Conservation (phyloP, 2,113 vertebrate genomes). For the Barnardius zonarius region DNA sequence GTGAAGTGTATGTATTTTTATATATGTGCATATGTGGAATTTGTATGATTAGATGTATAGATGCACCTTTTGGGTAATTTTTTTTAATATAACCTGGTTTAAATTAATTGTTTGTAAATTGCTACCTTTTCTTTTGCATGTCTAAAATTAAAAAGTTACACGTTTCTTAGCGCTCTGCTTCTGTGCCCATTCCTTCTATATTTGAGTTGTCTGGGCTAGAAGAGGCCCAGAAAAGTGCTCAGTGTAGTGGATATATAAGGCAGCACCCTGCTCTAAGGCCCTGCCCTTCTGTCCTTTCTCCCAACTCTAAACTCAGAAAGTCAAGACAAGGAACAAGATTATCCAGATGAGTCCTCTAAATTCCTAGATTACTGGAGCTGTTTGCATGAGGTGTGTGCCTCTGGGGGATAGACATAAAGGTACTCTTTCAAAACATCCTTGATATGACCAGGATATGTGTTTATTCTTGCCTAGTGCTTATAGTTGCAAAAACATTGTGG, state of each 20-base stretch:
- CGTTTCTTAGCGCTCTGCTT: background rate
- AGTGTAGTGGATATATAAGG: background rate
- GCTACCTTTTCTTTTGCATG: background rate
- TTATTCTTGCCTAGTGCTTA: background rate
- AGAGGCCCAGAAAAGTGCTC: background rate
- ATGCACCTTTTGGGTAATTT: background rate
- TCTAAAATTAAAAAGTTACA: background rate
- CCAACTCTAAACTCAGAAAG: background rate
- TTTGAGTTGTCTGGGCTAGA: background rate
- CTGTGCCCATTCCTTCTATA: background rate
- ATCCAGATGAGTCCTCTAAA: background rate
- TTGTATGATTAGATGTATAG: background rate
- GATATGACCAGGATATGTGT: background rate
- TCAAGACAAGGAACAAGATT: background rate
- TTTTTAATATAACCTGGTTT: background rate
- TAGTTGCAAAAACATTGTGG: background rate
- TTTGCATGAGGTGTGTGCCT: background rate
- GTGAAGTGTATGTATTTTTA: background rate
- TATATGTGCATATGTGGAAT: background rate
- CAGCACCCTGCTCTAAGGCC: background rate
- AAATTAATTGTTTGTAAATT: background rate
- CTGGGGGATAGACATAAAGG: background rate
- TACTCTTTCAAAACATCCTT: background rate
- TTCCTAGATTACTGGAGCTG: background rate
- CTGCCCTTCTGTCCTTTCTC: background rate